Evolutionary conservation across 2,888 invertebrate species (phyloP), one percentile per base, ranked within the genome.

Genomic region (Drepana falcataria): DNA sequence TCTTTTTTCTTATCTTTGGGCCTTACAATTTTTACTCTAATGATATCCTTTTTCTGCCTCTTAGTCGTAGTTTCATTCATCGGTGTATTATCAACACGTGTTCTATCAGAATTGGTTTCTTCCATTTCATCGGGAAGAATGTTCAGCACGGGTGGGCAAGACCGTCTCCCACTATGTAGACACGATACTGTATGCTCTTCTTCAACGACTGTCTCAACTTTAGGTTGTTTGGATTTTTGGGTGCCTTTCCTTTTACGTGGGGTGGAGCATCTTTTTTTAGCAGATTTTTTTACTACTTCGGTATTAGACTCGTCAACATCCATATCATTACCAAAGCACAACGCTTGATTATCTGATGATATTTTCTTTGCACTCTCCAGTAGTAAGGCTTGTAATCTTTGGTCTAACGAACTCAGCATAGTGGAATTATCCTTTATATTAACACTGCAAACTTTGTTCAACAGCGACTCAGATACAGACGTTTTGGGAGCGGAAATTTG

Each of bases 21-120:
- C 56, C 77, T 81, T 6, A 71, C 59, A 63, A 90, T 89, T 78
- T 91, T 90, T 0, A 90, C 88, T 77, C 81, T 87, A 33, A 90
- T 88, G 0, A 89, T 58, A 52, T 88, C 83, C 65, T 86, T 87
- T 65, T 85, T 87, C 52, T 67, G 77, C 59, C 59, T 77, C 61
- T 67, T 71, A 77, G 35, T 55, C 51, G 44, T 21, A n/a, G 35
- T 55, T 37, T 2, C 44, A 53, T 35, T 48, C 52, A 35, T 9
- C 33, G 47, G 41, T 48, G 54, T 58, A 35, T 54, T 52, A 2
- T 57, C 55, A 56, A 41, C 35, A 35, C 65, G 53, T 52, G 61
- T 64, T 48, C 71, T 65, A 47, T 62, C 56, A 40, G 59, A 60
- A 49, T 64, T 60, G 33, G 59, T 48, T n/a, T 67, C 59, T 40